Conservation (phyloP, 2,888 invertebrate species). For the Spilosoma lubricipeda region DNA sequence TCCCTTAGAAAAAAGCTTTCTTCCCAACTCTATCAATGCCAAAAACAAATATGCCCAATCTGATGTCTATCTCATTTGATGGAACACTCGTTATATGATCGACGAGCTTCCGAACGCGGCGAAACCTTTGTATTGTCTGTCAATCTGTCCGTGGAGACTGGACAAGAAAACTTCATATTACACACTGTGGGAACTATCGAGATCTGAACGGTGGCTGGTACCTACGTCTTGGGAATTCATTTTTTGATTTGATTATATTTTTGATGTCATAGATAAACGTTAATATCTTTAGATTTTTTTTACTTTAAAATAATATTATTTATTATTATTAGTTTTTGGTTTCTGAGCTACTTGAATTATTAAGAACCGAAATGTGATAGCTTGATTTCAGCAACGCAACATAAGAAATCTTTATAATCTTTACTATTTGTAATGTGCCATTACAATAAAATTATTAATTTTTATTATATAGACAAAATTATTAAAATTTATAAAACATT, state of each 20-base stretch:
- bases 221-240: slow-evolving; percentile 12
- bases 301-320: no score
- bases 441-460: background rate
- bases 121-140: slow-evolving; percentile 67
- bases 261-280: background rate
- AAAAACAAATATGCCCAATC: slow-evolving; percentile 58
- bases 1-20: slow-evolving; percentile 13
- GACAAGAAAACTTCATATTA: slow-evolving; percentile 35
- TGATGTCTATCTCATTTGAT: slow-evolving; percentile 73
- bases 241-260: background rate
- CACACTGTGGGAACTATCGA: slow-evolving; percentile 41
- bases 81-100: slow-evolving; percentile 76
- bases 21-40: slow-evolving; percentile 28
- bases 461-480: background rate
- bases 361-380: background rate
- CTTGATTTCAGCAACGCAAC: background rate
- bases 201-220: slow-evolving; percentile 19
- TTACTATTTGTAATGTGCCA: background rate
- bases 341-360: background rate
- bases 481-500: background rate
- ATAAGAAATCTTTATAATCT: background rate
- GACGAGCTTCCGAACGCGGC: slow-evolving; percentile 77
- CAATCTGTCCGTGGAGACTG: slow-evolving; percentile 58
- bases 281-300: background rate
- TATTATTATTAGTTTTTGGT: no score